Percentiles rank a stretch among this genome's conserved stretches.
Evolutionary conservation across 2,797 vertebrate species (phyloP).

Genomic region (Diglossa cyanea): DNA sequence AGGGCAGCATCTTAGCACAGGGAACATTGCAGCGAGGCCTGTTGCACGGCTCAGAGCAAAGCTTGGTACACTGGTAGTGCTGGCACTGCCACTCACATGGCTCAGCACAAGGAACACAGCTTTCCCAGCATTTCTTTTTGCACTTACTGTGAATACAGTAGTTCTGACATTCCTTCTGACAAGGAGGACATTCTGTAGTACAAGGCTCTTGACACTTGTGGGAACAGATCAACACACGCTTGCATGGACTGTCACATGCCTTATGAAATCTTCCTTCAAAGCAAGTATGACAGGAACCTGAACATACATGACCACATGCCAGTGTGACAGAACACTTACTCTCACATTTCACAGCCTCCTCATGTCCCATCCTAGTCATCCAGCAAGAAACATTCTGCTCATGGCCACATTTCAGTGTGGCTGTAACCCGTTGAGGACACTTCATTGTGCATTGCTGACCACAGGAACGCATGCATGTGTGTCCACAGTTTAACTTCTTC

Average conservation of each 20-base stretch:
- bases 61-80: constrained; percentile 84
- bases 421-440: constrained; percentile 73
- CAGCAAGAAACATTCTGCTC: constrained; percentile 77
- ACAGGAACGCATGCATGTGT: constrained; percentile 79
- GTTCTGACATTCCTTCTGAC: constrained; percentile 82
- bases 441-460: constrained; percentile 75
- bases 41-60: constrained; percentile 89
- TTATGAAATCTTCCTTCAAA: constrained; percentile 84
- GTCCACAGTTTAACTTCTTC: constrained; percentile 81
- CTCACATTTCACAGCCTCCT: constrained; percentile 68
- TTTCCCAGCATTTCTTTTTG: constrained; percentile 81
- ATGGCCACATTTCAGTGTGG: constrained; percentile 84
- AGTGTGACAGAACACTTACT: constrained; percentile 73
- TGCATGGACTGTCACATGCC: constrained; percentile 76
- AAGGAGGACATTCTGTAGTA: constrained; percentile 84
- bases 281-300: constrained; percentile 83
- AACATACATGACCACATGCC: constrained; percentile 84
- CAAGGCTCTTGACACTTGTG: constrained; percentile 87
- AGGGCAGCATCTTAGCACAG: constrained; percentile 79
- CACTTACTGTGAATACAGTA: constrained; percentile 88
- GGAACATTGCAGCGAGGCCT: constrained; percentile 83
- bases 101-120: constrained; percentile 84
- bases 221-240: constrained; percentile 84
- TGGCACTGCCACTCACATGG: constrained; percentile 86
- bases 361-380: not conserved